Evolutionary conservation across 2,113 vertebrate genomes (phyloP), one percentile per base, ranked within the genome.

Genomic region (Ptychochromis oligacanthus): DNA sequence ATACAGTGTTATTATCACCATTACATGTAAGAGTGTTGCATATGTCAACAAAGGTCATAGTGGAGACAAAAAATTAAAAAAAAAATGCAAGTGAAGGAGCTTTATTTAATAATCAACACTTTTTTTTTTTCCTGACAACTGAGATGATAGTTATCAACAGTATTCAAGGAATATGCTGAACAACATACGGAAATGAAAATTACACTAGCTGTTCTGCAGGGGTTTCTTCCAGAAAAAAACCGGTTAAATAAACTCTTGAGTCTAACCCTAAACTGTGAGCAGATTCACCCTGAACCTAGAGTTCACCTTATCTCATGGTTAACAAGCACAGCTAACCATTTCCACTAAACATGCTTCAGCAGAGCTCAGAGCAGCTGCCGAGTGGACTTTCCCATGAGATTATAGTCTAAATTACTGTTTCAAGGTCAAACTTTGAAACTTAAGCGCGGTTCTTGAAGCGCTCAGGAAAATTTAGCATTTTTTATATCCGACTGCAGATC

Each of bases 301-400:
- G 43, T 0, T 12, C 13, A 7, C 24, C 17, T 13, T 0, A 52
- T 31, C 10, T 70, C 20, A 1, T 0, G 7, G 43, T 40, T 20
- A 70, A 70, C 26, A 49, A 1, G 17, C 15, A 12, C 9, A 28
- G 38, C 7, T 46, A 46, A 46, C 38, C 1, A 2, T 28, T 49
- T 49, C 24, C 40, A 0, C 64, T 70, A 18, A 49, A 20, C 2
- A 7, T 49, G 40, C 5, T 12, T 70, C 22, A 49, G 65, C 65
- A n/a, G 24, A 52, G 43, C 65, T 52, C 43, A 20, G 24, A 52
- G 43, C 65, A 20, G 43, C 2, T 24, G 28, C 24, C 5, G 24
- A 28, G 28, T 28, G 43, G 40, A 14, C 2, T 67, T 67, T 46
- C 3, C 38, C 4, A 17, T 26, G 17, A 49, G 24, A 28, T n/a